phyloP scores from a whole-genome alignment of 2,113 vertebrate genomes.

The Seriola quinqueradiata region DNA sequence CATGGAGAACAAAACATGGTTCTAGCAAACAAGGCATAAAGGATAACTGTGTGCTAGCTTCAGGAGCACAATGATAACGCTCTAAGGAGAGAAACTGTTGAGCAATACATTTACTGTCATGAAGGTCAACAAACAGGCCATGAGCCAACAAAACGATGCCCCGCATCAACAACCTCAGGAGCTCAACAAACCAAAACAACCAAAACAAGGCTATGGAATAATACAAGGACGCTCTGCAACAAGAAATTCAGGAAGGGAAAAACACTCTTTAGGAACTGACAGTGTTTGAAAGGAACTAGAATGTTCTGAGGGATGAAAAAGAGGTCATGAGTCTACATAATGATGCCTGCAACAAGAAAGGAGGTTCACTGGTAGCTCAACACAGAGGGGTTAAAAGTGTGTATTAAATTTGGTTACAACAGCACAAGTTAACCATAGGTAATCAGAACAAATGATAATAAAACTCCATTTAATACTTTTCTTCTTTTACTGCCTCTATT shows the following conservation, averaged over 20 bases:
- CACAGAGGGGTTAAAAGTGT: no score
- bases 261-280: neutral
- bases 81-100: neutral
- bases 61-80: neutral
- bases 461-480: neutral
- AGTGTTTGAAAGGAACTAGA: neutral
- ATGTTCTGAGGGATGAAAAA: neutral
- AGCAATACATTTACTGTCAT: neutral
- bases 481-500: no score
- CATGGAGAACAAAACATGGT: neutral
- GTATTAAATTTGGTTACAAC: no score
- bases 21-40: neutral
- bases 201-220: neutral
- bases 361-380: neutral
- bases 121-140: slow-evolving; percentile 16
- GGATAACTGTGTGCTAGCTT: neutral
- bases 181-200: neutral
- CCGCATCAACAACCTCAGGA: neutral
- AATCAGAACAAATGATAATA: neutral
- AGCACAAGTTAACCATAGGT: neutral
- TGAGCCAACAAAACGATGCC: neutral
- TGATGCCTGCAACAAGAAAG: neutral
- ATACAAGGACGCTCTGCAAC: neutral
- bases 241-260: neutral
- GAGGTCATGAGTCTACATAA: neutral